Base-by-base conservation (phyloP, 2,797 vertebrate species). In the Siniperca undulata region DNA sequence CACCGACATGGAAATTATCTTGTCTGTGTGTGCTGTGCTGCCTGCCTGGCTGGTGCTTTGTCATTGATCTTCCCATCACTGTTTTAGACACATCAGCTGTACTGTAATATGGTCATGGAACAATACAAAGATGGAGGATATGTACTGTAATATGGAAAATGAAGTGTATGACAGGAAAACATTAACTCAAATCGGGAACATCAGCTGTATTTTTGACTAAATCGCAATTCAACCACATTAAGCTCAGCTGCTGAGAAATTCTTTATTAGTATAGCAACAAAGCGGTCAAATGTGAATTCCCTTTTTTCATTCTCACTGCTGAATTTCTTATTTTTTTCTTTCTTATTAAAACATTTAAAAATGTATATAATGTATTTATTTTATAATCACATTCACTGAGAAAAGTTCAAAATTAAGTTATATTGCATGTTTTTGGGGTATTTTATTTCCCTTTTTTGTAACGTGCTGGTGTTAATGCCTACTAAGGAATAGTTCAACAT, bases 41-140 rank as follows among this genome's bases (percentile, higher is more conserved):
- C 44, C 53, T 10, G 70, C 12, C 66, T 48, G 82, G 14, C 70
- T 62, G 71, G 16, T 73, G 81, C 53, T 80, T 58, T 61, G 40
- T 42, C 69, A 86, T 83, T 24, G 84, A 90, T 86, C 80, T 59
- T 62, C 19, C 55, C 27, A 40, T 71, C 72, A 79, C 27, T 27
- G 36, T 52, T 52, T 64, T 5, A 46, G 56, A 78, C 27, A n/a
- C 13, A 46, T 61, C 46, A 20, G 53, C 61, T 36, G 7, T 14
- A 10, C 40, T 30, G 42, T 61, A 40, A 52, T 74, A 6, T 36
- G 10, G 40, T 42, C 40, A 7, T 64, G 44, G 61, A 80, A 68
- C 65, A 75, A 42, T 30, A 27, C 52, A 38, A 34, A 7, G n/a
- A 11, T 40, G 53, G 19, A 24, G 22, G 16, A 24, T 36, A 16